Evolutionary conservation across 2,113 vertebrate species (phyloP), one percentile per base, ranked within the genome.

Genomic region (Capricornis sumatraensis): DNA sequence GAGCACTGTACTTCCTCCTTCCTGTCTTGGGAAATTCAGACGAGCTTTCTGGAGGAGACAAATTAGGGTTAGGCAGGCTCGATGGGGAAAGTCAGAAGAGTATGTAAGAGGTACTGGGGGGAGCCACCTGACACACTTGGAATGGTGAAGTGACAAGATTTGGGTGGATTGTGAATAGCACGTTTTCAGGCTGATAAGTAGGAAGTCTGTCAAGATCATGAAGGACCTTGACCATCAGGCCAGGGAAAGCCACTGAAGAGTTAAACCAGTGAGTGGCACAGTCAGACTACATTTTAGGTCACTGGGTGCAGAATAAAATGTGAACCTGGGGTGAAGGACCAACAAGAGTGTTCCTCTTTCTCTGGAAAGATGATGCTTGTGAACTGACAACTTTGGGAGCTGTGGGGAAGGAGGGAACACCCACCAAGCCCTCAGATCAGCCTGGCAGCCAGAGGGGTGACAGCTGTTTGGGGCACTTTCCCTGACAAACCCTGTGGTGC

Each of bases 381-480:
- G 53, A 85, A 62, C 71, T 52, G 78, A 88, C 52, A 67, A 64
- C 79, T 81, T 67, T 55, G 57, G 74, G 81, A 81, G 45, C 83
- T 84, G 4, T 50, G n/a, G 58, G 74, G 82, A 67, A 89, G 58
- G 88, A 89, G 28, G 64, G 40, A 36, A 74, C 52, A 21, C 36
- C 23, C 57, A 62, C 10, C 25, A 83, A 47, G 76, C 67, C 28
- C n/a, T 85, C 60, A 78, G 50, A 94, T 40, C 52, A 50, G 82
- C n/a, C 81, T 97, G 98, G 64, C 94, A 90, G 64, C 28, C 45
- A 85, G 88, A 96, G 43, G 9, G 78, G 55, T 79, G 87, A 79
- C 94, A 96, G 97, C 96, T 96, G 97, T 85, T 96, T 40, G 25
- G 55, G 84, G 11, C 58, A 47, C 71, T 96, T 85, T 50, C 45